Base-by-base conservation (phyloP, 2,797 vertebrate genomes). In the Premnoplex brunnescens region DNA sequence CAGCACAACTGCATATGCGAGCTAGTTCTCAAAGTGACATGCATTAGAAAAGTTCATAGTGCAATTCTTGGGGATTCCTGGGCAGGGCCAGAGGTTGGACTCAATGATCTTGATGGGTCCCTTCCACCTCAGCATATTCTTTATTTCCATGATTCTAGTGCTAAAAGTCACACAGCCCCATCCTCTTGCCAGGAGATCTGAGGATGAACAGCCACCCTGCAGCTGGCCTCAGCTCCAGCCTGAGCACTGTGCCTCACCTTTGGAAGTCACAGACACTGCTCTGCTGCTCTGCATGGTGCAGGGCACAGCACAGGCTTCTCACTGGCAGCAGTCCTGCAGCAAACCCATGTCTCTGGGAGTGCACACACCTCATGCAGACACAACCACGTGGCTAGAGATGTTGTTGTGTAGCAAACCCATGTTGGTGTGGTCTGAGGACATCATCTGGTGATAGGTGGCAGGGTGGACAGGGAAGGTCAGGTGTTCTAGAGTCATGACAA, bases 351-450 rank as follows among this genome's bases (percentile, higher is more conserved):
- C 22, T 28, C 56, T 37, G n/a, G 19, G 37, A 41, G 9, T 2
- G 19, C 5, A 3, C 0, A 3, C 4, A 3, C 34, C 30, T 56
- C 0, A 0, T 41, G 46, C 14, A 23, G 56, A 26, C 32, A n/a
- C 48, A 55, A 43, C 66, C 62, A 1, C 1, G 14, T 46, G 72
- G 15, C 10, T n/a, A 12, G 28, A 12, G 20, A 10, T 28, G 32
- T 13, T 14, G 4, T 36, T 34, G 30, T 36, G 11, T 28, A 68
- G 34, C 23, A 66, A 79, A 41, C 5, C 24, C 34, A 2, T 2
- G 3, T 26, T 52, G 41, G 3, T 27, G 27, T 49, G 64, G 7
- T 22, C 28, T 55, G 27, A 54, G 12, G 13, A 9, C 23, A 20
- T 63, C 26, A 16, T 39, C 32, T 67, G 34, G 34, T 36, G 82